These are phyloP conservation scores for Coreoperca whiteheadi DNA, from an alignment of 2,113 vertebrate genomes.

Conservation along the genomic window DNA sequence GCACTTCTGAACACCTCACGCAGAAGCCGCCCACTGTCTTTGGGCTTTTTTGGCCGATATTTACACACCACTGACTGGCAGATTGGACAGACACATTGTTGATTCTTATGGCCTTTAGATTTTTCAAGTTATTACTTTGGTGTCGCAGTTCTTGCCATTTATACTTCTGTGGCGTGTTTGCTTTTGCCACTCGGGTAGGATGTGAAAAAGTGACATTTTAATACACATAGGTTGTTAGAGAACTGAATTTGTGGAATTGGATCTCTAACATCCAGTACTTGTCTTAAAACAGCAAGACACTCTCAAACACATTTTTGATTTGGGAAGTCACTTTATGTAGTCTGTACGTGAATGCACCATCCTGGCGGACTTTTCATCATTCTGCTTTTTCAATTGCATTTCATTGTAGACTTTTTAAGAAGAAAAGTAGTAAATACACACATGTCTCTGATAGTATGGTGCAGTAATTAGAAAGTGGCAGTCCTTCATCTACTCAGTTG, in stretches of 20 bases:
- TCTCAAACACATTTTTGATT: background rate
- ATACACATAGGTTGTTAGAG: background rate
- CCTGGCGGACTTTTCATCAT: background rate
- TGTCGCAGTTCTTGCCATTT: background rate
- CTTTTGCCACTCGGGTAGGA: background rate
- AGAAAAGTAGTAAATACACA: background rate
- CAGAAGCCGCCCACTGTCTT: background rate
- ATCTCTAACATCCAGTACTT: background rate
- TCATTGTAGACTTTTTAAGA: background rate
- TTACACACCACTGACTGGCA: background rate
- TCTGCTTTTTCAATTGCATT: background rate
- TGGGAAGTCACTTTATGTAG: background rate
- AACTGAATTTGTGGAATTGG: background rate
- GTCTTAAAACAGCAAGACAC: background rate
- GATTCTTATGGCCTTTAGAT: background rate
- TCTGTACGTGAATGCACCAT: background rate
- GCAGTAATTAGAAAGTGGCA: slow-evolving; percentile 19
- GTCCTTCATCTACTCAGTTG: slow-evolving; percentile 30
- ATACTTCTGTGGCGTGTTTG: background rate
- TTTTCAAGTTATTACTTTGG: background rate
- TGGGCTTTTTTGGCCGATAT: background rate
- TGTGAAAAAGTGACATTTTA: background rate
- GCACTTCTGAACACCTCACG: too few species aligned
- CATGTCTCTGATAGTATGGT: slow-evolving; percentile 18
- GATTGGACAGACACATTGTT: background rate